A percentile compares a stretch with the other conserved stretches of the same genome.
Conservation (phyloP, 1,140 invertebrate species). For the Lordiphosa mommai region DNA sequence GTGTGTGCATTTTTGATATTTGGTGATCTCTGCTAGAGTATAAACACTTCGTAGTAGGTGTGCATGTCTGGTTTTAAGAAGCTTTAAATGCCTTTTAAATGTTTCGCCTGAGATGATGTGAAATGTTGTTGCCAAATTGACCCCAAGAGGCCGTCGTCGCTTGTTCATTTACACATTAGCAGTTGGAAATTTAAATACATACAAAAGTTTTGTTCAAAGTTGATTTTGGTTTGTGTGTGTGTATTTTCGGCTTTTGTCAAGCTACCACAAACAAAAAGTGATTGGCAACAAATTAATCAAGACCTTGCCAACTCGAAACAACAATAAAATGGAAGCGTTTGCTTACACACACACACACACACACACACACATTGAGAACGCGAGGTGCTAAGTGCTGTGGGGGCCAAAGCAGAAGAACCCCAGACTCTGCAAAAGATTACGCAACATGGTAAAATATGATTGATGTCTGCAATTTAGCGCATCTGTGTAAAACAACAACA, state of each 20-base stretch:
- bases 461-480: slow-evolving; percentile 76
- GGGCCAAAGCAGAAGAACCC: slow-evolving; percentile 55
- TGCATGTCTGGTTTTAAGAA: slow-evolving; percentile 27
- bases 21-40: no score
- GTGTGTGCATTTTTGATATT: no score
- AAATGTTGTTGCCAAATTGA: slow-evolving; percentile 74
- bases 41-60: slow-evolving; percentile 12
- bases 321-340: slow-evolving; percentile 21
- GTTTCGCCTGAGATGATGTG: slow-evolving; percentile 66
- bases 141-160: slow-evolving; percentile 61
- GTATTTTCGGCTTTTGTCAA: slow-evolving; percentile 60
- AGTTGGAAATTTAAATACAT: slow-evolving; percentile 61
- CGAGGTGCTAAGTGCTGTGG: slow-evolving; percentile 35
- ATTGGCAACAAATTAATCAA: slow-evolving; percentile 78
- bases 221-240: slow-evolving; percentile 27
- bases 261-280: slow-evolving; percentile 63
- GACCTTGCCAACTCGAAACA: slow-evolving; percentile 60
- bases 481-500: slow-evolving; percentile 68
- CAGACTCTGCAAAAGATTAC: slow-evolving; percentile 47
- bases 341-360: not conserved
- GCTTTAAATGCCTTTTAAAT: slow-evolving; percentile 70
- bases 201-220: slow-evolving; percentile 23
- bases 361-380: not conserved
- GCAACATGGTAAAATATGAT: slow-evolving; percentile 68
- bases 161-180: slow-evolving; percentile 75